Conservation (phyloP, 2,888 invertebrate genomes). For the Oxytorus armatus region DNA sequence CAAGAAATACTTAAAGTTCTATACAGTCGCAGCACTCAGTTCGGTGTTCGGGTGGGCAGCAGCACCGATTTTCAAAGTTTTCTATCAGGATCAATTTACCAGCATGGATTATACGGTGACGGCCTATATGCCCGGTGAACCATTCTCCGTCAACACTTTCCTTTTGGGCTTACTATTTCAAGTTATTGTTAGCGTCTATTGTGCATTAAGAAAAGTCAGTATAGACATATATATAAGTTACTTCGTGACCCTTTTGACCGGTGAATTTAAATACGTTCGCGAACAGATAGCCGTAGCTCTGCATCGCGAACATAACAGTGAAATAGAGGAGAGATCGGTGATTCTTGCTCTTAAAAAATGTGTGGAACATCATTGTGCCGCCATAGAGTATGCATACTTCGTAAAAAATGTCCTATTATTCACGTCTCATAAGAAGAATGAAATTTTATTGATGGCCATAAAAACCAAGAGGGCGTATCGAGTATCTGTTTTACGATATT, state of each 20-base stretch:
- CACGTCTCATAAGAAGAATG: too few species aligned
- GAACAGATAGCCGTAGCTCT: slow-evolving; percentile 57
- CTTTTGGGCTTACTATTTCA: slow-evolving; percentile 58
- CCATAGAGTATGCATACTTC: slow-evolving; percentile 48
- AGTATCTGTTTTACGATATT: too few species aligned
- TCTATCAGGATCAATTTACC: slow-evolving; percentile 65
- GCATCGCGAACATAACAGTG: background rate
- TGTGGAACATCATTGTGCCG: slow-evolving; percentile 46
- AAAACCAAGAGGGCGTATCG: too few species aligned
- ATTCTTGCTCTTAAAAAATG: slow-evolving; percentile 51
- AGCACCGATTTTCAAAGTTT: slow-evolving; percentile 55
- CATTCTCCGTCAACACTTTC: slow-evolving; percentile 66
- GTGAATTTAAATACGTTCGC: slow-evolving; percentile 71
- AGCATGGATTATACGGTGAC: slow-evolving; percentile 71
- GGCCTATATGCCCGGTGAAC: slow-evolving; percentile 63
- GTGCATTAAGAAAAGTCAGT: slow-evolving; percentile 65
- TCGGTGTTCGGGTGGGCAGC: slow-evolving; percentile 62
- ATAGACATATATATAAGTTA: slow-evolving; percentile 73
- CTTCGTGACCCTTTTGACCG: slow-evolving; percentile 69
- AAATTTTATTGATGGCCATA: too few species aligned
- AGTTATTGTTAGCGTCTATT: slow-evolving; percentile 36
- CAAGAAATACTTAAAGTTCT: slow-evolving; percentile 67
- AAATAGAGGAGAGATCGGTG: slow-evolving; percentile 19
- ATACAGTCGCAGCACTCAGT: slow-evolving; percentile 52
- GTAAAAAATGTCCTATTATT: too few species aligned